Base-by-base conservation (phyloP, 2,113 vertebrate species). In the Salvelinus namaycush region DNA sequence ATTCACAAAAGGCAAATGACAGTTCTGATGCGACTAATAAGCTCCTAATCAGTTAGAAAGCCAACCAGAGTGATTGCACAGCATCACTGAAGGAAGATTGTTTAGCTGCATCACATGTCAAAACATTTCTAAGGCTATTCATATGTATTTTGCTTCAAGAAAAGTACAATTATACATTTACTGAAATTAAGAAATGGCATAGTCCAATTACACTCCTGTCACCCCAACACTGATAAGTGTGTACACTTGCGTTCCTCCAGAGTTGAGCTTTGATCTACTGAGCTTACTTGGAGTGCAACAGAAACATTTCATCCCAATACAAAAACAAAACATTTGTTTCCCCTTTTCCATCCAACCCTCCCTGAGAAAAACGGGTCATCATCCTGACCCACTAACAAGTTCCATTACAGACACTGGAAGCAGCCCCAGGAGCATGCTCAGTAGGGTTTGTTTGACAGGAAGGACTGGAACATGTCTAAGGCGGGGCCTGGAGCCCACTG, bases 401-500 rank as follows among this genome's bases (percentile, higher is more conserved):
- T 31, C 78, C 75, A 48, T 48, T 62, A 5, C 39, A 5, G 68
- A 24, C 2, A 16, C 24, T 71, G 12, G 70, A n/a, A 27, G n/a
- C 44, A 59, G 39, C 18, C 7, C 34, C 39, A 66, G 51, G 12
- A 75, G 24, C 26, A 3, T 11, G 27, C 68, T 93, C 81, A 93
- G 72, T 92, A 92, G 27, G 68, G 12, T 11, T 57, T 39, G n/a
- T 91, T 90, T 18, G 84, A 87, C 70, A 94, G 24, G 76, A 94
- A 94, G 13, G 91, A 89, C 90, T 93, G 80, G 72, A 94, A 92
- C 93, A 94, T 92, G 60, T 93, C 87, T 16, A 93, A 72, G 29
- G 94, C 92, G 59, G 88, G 93, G 72, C 89, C 87, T 1, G 94
- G 94, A 82, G 93, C 92, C 94, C 93, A 94, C 85, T 94, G 94